A percentile compares a stretch with the other conserved stretches of the same genome.
Conservation (phyloP, 2,888 invertebrate species). For the Phortica okadai region DNA sequence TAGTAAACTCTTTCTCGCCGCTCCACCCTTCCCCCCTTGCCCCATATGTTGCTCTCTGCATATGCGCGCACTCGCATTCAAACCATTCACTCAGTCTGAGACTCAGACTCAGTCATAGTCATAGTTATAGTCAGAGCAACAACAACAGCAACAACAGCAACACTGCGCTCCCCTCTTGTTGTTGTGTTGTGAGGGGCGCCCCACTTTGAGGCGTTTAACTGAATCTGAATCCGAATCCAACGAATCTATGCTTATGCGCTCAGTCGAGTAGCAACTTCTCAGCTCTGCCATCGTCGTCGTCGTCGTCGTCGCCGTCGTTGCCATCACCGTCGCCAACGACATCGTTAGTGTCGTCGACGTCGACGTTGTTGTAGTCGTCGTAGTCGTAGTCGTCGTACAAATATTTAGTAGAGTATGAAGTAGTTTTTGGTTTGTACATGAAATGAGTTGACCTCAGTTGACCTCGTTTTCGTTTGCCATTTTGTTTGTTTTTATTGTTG, state of each 20-base stretch:
- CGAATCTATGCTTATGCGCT: slow-evolving; percentile 14
- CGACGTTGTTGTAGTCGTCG: slow-evolving; percentile 40
- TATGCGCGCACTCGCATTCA: slow-evolving; percentile 10
- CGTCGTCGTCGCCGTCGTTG: slow-evolving; percentile 41
- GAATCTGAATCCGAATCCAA: slow-evolving; percentile 20
- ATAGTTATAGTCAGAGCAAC: slow-evolving; percentile 11
- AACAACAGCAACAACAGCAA: background rate
- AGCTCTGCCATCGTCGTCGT: slow-evolving; percentile 1
- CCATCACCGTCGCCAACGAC: slow-evolving; percentile 36
- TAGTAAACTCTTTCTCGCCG: background rate
- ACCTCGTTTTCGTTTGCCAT: slow-evolving; percentile 72
- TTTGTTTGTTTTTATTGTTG: slow-evolving; percentile 48
- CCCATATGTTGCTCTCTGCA: background rate
- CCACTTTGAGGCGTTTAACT: slow-evolving; percentile 29
- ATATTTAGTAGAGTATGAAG: slow-evolving; percentile 74
- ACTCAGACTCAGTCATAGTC: background rate
- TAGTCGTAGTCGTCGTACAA: slow-evolving; percentile 62
- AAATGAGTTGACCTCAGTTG: slow-evolving; percentile 74
- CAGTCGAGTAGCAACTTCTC: background rate
- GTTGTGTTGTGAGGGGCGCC: slow-evolving; percentile 10
- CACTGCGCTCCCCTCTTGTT: background rate
- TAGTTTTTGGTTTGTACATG: slow-evolving; percentile 73
- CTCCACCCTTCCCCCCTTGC: background rate
- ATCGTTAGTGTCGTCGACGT: slow-evolving; percentile 34
- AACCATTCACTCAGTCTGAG: slow-evolving; percentile 10